A percentile compares a stretch with the other conserved stretches of the same genome.
phyloP scores from a whole-genome alignment of 1,140 invertebrate species.

The Heliconius nattereri region DNA sequence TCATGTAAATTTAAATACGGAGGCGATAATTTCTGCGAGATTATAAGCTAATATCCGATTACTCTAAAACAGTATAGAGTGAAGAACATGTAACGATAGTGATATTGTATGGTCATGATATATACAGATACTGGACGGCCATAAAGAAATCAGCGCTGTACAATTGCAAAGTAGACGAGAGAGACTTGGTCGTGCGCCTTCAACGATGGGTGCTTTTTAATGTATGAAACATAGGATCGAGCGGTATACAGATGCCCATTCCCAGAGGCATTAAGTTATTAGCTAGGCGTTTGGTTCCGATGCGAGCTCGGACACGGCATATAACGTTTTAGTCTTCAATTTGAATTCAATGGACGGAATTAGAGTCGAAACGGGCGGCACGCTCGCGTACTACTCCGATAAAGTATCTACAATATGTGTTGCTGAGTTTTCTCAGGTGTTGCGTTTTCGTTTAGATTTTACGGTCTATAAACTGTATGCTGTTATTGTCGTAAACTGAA shows the following conservation, averaged over 20 bases:
- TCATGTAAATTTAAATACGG: too few relatives aligned
- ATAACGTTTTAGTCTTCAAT: conserved; percentile 74
- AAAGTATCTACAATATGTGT: conserved; percentile 24
- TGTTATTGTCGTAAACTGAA: neutral
- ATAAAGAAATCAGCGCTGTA: conserved; percentile 51
- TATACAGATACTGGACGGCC: conserved; percentile 19
- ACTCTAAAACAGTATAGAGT: neutral
- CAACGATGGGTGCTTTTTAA: conserved; percentile 48
- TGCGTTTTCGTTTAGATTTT: conserved; percentile 7
- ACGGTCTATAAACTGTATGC: neutral
- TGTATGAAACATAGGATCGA: conserved; percentile 51
- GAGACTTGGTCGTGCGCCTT: conserved; percentile 38
- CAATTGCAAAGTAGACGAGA: conserved; percentile 41
- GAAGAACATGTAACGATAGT: neutral
- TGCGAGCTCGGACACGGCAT: conserved; percentile 59
- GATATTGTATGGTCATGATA: neutral
- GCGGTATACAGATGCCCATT: conserved; percentile 62
- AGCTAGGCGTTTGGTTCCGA: conserved; percentile 66
- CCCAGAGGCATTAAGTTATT: conserved; percentile 79
- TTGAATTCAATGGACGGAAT: conserved; percentile 78
- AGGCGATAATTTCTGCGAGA: too few relatives aligned
- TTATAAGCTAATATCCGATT: neutral
- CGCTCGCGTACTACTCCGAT: conserved; percentile 33
- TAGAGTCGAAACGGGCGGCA: conserved; percentile 62
- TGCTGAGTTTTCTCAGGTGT: conserved; percentile 26